A percentile compares a stretch with the other conserved stretches of the same genome.
Evolutionary conservation across 2,888 invertebrate genomes (phyloP).

Genomic region (Pegoplata infirma): DNA sequence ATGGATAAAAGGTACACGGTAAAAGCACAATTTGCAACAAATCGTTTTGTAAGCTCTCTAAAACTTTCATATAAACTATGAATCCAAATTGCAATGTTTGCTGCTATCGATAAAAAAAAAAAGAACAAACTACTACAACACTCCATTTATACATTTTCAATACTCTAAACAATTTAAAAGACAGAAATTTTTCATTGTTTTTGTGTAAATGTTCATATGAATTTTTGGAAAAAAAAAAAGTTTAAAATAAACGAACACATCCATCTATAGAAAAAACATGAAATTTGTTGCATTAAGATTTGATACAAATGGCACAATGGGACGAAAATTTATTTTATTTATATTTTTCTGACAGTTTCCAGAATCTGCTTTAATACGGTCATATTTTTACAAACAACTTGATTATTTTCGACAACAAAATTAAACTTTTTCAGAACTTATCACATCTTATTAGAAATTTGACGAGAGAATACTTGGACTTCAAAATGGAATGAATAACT

Average conservation of each 20-base stretch:
- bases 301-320: neutral
- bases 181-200: neutral
- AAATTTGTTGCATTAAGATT: conserved; percentile 29
- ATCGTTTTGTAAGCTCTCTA: conserved; percentile 34
- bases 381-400: no score
- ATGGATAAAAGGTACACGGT: no score
- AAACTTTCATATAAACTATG: conserved; percentile 38
- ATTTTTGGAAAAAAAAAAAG: neutral
- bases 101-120: neutral
- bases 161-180: neutral
- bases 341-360: no score
- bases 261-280: conserved; percentile 10
- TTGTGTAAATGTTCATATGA: neutral
- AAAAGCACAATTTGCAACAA: conserved; percentile 45
- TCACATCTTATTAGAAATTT: no score
- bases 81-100: conserved; percentile 43
- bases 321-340: neutral
- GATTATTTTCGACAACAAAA: no score
- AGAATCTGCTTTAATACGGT: no score
- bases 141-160: conserved; percentile 17
- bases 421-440: no score
- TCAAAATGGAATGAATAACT: no score
- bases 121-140: neutral
- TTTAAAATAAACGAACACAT: neutral
- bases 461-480: no score